Percentiles rank a stretch among this genome's conserved stretches.
These are phyloP conservation scores for Tetranychus piercei DNA, from an alignment of 2,888 invertebrate genomes.

Conservation along the genomic window DNA sequence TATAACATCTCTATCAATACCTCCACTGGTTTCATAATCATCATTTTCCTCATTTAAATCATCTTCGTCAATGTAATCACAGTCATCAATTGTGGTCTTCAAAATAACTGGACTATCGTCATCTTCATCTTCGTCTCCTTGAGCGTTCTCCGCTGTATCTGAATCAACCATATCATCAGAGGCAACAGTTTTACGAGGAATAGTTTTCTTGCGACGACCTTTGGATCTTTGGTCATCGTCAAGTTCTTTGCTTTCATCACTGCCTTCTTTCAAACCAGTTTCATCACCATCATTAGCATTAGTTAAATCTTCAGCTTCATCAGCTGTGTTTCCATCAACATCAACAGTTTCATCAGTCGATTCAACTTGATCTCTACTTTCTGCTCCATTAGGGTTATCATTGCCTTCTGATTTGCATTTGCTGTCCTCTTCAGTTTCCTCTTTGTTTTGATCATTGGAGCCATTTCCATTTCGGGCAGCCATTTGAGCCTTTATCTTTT, in stretches of 20 bases:
- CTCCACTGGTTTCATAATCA: constrained; percentile 3
- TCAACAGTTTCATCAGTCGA: too few relatives aligned
- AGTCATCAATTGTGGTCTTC: background rate
- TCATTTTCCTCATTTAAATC: constrained; percentile 10
- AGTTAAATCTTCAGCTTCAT: constrained; percentile 3
- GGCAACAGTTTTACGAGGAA: background rate
- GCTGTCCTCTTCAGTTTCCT: background rate
- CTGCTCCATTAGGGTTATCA: too few relatives aligned
- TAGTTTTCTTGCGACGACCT: background rate
- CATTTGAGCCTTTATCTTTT: constrained; percentile 5
- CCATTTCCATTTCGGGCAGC: background rate
- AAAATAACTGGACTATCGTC: background rate
- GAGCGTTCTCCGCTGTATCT: background rate
- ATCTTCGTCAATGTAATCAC: constrained; percentile 5
- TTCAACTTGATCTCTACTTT: background rate
- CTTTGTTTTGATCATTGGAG: background rate
- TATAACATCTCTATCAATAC: constrained; percentile 5
- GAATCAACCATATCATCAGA: background rate
- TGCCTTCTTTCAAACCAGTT: background rate
- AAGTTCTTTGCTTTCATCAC: background rate
- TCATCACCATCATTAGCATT: background rate
- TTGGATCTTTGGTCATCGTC: background rate
- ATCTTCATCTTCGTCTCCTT: constrained; percentile 5
- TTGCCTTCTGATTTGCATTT: background rate
- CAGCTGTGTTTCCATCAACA: background rate